Evolutionary conservation across 2,797 vertebrate genomes (phyloP), one percentile per base, ranked within the genome.

Genomic region (Crocidura indochinensis): DNA sequence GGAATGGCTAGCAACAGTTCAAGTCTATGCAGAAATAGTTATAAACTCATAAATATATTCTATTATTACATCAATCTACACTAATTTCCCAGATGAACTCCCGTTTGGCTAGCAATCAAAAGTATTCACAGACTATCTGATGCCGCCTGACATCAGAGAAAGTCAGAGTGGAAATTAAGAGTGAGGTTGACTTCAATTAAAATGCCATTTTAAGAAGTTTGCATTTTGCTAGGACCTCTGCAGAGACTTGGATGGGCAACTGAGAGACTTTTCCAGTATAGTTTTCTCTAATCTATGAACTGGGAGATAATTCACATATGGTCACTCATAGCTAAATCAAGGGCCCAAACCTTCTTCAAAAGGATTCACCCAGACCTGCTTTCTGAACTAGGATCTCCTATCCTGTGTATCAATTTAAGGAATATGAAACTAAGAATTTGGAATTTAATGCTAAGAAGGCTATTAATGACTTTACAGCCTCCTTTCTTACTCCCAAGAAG

Each of bases 371-470:
- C 5, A 75, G 17, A 17, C 26, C 27, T 46, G 73, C 24, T 15
- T 88, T 47, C 53, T 46, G 20, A 93, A n/a, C 46, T 51, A 2
- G 22, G 64, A 80, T 22, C 4, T 17, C 7, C 49, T 60, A 80
- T 67, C 10, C 10, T 19, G 75, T 65, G 11, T 4, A 51, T 71
- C 17, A 12, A 2, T 31, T 51, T 46, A 47, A 74, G 73, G 69
- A 88, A 86, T 69, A 8, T 74, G 31, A 91, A 44, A 62, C 53
- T 47, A 49, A 86, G 72, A 91, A 73, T 49, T 86, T 74, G 20
- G 65, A 2, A 53, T 31, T 90, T 73, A 76, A 27, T 84, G 20
- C 38, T 85, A 22, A 72, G 85, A 88, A 78, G 20, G 20, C 64
- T 12, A 77, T 72, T 68, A 73, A 11, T 62, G 69, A 73, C 14